Evolutionary conservation across 2,888 invertebrate species (phyloP), one percentile per base, ranked within the genome.

Genomic region (Meganola albula): DNA sequence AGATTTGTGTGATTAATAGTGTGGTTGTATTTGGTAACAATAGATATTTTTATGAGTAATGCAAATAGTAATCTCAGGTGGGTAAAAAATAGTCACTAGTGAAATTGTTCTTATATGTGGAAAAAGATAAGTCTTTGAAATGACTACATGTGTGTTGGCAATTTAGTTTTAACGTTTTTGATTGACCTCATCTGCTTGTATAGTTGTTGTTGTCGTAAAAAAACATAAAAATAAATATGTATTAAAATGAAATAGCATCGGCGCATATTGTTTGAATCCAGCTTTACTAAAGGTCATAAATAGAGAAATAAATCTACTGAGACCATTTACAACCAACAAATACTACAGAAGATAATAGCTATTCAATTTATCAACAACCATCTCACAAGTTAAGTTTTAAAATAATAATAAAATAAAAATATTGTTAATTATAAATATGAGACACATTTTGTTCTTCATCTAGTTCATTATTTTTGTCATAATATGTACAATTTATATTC

Each of bases 401-500:
- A 43, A 44, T 45, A 51, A 37, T 37, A 47, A 42, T 61, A 63
- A 62, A 65, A 64, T 62, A 63, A 59, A 59, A 55, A 44, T 63
- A 63, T 48, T 56, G 59, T 48, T 68, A 65, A 62, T 48, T 68
- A 79, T 78, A 80, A 79, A 80, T 80, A 80, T 75, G 74, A 79
- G 77, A 79, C 65, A 44, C 8, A 58, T 63, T 71, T 80, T 79
- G 78, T 78, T 79, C 76, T 60, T 74, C 74, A 68, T 70, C 72
- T 71, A 74, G 71, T 72, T 72, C 63, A 66, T 70, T n/a, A 40
- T 54, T 54, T 33, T 67, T 68, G 67, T 70, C 66, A 68, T 57
- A 54, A 53, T 78, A 82, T 80, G 60, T 78, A 79, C 78, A 82
- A 65, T 62, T 60, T 67, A 57, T 45, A 51, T 66, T 82, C 80